phyloP scores from a whole-genome alignment of 2,888 invertebrate species.

The Pardosa pseudoannulata region DNA sequence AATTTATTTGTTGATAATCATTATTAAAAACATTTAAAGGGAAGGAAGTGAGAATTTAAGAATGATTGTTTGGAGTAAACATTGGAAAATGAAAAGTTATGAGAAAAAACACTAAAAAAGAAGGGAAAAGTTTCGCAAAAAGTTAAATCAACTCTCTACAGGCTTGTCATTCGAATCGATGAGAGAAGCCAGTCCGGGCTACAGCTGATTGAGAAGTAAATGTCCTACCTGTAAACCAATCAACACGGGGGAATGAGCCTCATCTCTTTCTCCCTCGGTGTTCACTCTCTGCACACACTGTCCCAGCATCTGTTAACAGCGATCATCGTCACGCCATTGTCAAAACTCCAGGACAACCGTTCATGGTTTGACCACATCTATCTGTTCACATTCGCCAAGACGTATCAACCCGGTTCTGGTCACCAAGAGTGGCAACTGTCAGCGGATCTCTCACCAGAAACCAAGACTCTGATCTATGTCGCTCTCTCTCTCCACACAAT shows the following conservation, averaged over 20 bases:
- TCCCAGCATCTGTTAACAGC: background rate
- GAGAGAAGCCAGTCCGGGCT: background rate
- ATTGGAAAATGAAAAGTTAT: no score
- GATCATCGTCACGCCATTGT: background rate
- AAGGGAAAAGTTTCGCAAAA: no score
- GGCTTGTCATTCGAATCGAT: no score
- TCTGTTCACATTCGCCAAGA: background rate
- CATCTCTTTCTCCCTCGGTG: background rate
- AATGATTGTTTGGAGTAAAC: no score
- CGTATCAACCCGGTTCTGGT: background rate
- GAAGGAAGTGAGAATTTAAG: no score
- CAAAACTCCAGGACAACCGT: background rate
- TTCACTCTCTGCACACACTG: background rate
- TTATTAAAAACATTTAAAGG: no score
- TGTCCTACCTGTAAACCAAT: slow-evolving; percentile 5
- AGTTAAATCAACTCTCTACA: no score
- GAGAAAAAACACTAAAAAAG: no score
- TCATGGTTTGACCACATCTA: background rate
- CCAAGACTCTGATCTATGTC: no score
- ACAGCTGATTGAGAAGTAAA: background rate
- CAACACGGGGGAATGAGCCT: background rate
- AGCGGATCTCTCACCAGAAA: background rate
- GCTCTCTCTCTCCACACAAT: background rate
- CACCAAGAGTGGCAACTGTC: background rate
- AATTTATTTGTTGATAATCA: no score